Conservation (phyloP, 2,797 vertebrate genomes). For the Danio albolineatus region DNA sequence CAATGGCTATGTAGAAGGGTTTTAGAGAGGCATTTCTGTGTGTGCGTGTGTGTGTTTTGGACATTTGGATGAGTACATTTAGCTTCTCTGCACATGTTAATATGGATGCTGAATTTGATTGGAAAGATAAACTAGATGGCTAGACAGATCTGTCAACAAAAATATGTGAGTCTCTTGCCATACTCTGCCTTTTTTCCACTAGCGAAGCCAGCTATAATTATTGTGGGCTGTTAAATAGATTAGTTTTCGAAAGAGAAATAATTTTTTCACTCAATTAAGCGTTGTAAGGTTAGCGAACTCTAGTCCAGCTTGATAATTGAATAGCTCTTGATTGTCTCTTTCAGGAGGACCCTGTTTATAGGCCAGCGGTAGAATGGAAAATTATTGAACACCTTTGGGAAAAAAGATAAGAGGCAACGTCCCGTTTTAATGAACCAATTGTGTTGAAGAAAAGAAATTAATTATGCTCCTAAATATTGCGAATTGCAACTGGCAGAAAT, state of each 20-base stretch:
- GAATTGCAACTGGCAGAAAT: constrained; percentile 78
- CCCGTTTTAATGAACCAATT: constrained; percentile 84
- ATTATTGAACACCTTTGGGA: constrained; percentile 78
- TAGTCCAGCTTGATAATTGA: constrained; percentile 78
- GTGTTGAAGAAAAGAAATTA: constrained; percentile 81
- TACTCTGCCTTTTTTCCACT: constrained; percentile 54
- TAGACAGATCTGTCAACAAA: not conserved
- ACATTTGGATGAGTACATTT: not conserved
- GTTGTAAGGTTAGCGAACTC: constrained; percentile 81
- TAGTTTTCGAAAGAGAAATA: constrained; percentile 80
- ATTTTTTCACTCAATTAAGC: constrained; percentile 79
- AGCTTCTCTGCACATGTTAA: not conserved
- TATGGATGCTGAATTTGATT: not conserved
- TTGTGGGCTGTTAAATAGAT: constrained; percentile 70
- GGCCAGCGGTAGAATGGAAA: constrained; percentile 77
- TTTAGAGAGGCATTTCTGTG: not conserved
- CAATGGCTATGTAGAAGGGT: not conserved
- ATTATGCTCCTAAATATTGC: constrained; percentile 81
- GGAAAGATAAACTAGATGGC: not conserved
- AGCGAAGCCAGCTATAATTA: constrained; percentile 70
- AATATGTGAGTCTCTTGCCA: not conserved
- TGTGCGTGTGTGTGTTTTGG: not conserved
- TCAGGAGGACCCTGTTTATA: constrained; percentile 67
- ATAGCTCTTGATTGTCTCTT: constrained; percentile 77
- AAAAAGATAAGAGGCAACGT: constrained; percentile 78